These are phyloP conservation scores for Pseudobourletiella spinata DNA, from an alignment of 1,140 invertebrate species.

Conservation along the genomic window DNA sequence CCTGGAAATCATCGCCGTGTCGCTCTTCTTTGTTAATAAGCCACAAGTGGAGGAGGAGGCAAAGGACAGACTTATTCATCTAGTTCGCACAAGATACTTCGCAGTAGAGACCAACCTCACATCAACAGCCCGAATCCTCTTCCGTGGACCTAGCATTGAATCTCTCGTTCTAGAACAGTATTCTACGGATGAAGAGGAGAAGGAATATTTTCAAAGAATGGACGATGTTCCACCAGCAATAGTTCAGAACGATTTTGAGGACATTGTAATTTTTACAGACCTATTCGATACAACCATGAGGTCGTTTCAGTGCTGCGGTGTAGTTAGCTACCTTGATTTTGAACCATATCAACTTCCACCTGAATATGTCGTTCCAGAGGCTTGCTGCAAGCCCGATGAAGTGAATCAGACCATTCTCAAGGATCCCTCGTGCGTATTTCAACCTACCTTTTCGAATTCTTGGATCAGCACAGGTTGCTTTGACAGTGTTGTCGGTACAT, in stretches of 20 bases:
- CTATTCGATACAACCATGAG: background rate
- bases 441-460: background rate
- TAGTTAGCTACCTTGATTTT: background rate
- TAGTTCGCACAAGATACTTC: too few relatives aligned
- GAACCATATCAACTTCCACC: background rate
- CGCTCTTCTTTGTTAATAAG: background rate
- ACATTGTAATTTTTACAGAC: background rate
- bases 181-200: too few relatives aligned
- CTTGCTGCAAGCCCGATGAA: background rate
- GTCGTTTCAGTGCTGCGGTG: background rate
- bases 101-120: too few relatives aligned
- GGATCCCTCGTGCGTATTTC: background rate
- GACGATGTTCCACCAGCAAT: background rate
- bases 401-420: background rate
- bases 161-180: too few relatives aligned
- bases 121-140: too few relatives aligned
- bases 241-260: background rate
- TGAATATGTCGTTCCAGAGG: background rate
- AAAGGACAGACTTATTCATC: too few relatives aligned
- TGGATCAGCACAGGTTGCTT: background rate
- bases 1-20: background rate
- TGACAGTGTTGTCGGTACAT: background rate
- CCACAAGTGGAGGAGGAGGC: background rate
- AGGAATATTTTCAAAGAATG: too few relatives aligned
- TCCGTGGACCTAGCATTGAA: too few relatives aligned